These are phyloP conservation scores for Cephus sareptanus DNA, from an alignment of 2,888 invertebrate genomes.

Conservation along the genomic window DNA sequence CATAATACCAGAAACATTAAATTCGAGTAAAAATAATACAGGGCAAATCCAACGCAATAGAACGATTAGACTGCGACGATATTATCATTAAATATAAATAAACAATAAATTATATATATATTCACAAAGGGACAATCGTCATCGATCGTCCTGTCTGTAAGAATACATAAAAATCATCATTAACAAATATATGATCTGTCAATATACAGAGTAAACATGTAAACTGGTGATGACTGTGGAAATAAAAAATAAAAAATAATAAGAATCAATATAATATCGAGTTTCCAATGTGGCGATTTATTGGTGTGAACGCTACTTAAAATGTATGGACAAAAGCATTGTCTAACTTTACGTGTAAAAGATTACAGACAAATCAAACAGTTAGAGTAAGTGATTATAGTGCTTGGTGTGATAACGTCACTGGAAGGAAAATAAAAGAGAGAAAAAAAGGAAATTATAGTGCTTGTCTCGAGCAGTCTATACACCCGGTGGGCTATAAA, in stretches of 20 bases:
- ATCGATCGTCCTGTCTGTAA: neutral
- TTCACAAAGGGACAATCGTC: neutral
- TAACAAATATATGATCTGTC: neutral
- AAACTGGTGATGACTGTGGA: neutral
- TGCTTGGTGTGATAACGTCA: neutral
- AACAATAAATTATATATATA: neutral
- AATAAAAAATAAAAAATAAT: neutral
- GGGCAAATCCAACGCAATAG: neutral
- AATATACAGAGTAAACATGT: neutral
- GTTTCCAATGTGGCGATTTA: neutral
- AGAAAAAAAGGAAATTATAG: neutral
- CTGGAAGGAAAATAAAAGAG: neutral
- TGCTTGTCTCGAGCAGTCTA: slow-evolving; percentile 4
- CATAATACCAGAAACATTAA: neutral
- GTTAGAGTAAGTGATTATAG: neutral
- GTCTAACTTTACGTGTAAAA: neutral
- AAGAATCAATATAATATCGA: neutral
- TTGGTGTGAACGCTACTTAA: neutral
- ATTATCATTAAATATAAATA: no score
- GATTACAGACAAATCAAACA: neutral
- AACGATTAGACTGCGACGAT: neutral
- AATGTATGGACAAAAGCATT: neutral
- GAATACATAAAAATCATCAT: neutral
- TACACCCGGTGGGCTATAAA: neutral
- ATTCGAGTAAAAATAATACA: no score